These are phyloP conservation scores for Lycocorax pyrrhopterus DNA, from an alignment of 2,113 vertebrate species.

Conservation along the genomic window DNA sequence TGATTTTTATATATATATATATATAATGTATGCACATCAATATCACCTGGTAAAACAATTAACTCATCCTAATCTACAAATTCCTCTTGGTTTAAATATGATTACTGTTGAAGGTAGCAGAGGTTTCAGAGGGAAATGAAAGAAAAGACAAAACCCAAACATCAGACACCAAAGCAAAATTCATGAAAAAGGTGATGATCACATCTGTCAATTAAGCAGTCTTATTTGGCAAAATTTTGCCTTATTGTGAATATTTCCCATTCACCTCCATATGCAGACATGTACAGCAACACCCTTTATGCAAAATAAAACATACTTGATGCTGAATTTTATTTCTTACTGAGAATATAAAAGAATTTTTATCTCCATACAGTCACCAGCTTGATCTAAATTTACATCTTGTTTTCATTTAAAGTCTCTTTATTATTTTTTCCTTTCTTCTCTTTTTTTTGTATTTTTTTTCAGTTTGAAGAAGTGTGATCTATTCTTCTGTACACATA, in stretches of 20 bases:
- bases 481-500: not conserved
- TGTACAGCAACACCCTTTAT: rapidly evolving
- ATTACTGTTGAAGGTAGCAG: not conserved
- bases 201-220: not conserved
- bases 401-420: not conserved
- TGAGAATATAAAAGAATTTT: not conserved
- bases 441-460: not conserved
- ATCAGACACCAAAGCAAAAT: not conserved
- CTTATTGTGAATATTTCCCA: not conserved
- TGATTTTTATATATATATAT: not conserved
- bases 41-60: not conserved
- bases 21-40: not conserved
- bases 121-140: not conserved
- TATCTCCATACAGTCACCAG: not conserved
- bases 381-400: not conserved
- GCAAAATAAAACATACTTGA: not conserved
- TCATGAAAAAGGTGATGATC: not conserved
- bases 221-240: not conserved
- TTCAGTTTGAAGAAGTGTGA: not conserved
- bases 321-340: not conserved
- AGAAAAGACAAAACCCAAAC: not conserved
- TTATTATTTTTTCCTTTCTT: not conserved
- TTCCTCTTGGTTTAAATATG: not conserved
- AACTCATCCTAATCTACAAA: not conserved
- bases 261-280: not conserved